These are phyloP conservation scores for Chaetogeoica ovagalla DNA, from an alignment of 2,888 invertebrate species.

Conservation along the genomic window DNA sequence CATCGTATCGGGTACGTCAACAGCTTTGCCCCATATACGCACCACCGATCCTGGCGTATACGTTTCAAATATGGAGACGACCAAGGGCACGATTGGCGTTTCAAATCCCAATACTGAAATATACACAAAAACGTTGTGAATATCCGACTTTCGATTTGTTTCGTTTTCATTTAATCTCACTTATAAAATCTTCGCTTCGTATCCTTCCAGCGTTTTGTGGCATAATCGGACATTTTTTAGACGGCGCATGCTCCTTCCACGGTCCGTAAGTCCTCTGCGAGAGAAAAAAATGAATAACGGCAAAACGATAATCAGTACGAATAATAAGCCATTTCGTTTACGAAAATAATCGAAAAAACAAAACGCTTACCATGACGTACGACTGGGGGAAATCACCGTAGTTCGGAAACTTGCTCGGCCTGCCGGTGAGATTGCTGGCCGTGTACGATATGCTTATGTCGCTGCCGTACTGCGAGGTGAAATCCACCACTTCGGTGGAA, in stretches of 20 bases:
- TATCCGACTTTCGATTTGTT: neutral
- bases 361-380: constrained; percentile 77
- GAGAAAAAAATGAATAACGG: constrained; percentile 55
- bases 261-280: constrained; percentile 78
- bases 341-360: no score
- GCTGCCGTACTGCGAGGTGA: constrained; percentile 88
- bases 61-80: constrained; percentile 79
- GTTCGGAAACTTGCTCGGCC: constrained; percentile 80
- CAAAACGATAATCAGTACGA: neutral
- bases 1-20: constrained; percentile 59
- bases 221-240: constrained; percentile 71
- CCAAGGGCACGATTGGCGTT: constrained; percentile 69
- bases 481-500: constrained; percentile 77
- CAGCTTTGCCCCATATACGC: constrained; percentile 72
- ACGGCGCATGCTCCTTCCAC: constrained; percentile 83
- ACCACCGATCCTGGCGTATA: constrained; percentile 84
- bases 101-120: constrained; percentile 69
- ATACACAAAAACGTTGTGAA: constrained; percentile 40
- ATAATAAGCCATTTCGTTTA: no score
- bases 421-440: constrained; percentile 82
- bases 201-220: constrained; percentile 71
- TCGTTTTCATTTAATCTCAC: constrained; percentile 61
- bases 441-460: constrained; percentile 86
- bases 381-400: constrained; percentile 91
- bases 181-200: constrained; percentile 78